A percentile compares a stretch with the other conserved stretches of the same genome.
These are phyloP conservation scores for Limenitis camilla DNA, from an alignment of 2,888 invertebrate species.

Conservation along the genomic window DNA sequence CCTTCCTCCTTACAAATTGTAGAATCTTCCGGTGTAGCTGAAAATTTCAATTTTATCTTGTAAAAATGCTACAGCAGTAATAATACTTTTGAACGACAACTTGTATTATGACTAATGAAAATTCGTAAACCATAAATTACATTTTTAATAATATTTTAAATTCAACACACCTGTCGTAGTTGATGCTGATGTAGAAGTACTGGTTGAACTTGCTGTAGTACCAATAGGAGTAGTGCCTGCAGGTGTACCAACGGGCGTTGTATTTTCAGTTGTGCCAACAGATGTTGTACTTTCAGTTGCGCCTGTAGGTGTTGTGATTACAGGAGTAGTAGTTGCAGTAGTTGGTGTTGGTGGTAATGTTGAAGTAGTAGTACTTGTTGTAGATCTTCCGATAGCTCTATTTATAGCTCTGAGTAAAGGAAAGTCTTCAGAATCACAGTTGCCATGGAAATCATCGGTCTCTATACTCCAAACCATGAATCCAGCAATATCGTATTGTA, in stretches of 20 bases:
- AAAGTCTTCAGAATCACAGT: slow-evolving; percentile 73
- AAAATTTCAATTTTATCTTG: neutral
- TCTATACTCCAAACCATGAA: slow-evolving; percentile 88
- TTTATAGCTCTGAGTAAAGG: slow-evolving; percentile 78
- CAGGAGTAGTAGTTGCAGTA: neutral
- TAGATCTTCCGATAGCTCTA: slow-evolving; percentile 29
- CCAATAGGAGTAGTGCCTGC: neutral
- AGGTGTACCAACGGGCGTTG: neutral
- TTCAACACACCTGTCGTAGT: too few relatives aligned
- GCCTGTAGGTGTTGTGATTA: neutral
- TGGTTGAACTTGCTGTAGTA: too few relatives aligned
- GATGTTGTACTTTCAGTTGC: neutral
- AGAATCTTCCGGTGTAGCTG: slow-evolving; percentile 3
- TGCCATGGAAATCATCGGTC: slow-evolving; percentile 82
- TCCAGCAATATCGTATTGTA: slow-evolving; percentile 66
- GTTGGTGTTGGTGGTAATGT: neutral
- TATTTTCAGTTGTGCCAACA: neutral
- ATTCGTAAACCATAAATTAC: too few relatives aligned
- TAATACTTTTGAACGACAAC: too few relatives aligned
- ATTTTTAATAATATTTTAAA: too few relatives aligned
- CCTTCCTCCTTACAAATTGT: slow-evolving; percentile 8
- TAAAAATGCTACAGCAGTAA: too few relatives aligned
- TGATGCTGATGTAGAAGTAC: too few relatives aligned
- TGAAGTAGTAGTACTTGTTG: slow-evolving; percentile 11
- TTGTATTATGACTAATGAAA: too few relatives aligned